Conservation (phyloP, 2,113 vertebrate species). For the Pterocles orientalis region DNA sequence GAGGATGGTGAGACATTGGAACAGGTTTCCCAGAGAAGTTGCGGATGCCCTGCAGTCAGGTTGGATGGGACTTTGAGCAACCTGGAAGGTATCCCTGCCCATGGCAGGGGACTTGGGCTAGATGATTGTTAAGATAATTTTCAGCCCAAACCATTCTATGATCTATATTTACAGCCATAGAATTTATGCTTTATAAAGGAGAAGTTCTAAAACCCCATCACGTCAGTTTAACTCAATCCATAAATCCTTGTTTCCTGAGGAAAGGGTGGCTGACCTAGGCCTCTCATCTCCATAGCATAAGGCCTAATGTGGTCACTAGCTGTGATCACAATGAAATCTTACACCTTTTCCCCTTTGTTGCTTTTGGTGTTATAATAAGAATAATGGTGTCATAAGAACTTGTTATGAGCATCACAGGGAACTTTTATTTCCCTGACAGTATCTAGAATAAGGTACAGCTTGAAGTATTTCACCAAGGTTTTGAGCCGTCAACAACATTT, state of each 20-base stretch:
- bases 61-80: neutral
- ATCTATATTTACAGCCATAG: neutral
- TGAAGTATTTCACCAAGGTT: neutral
- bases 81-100: neutral
- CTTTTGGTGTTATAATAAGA: too few relatives aligned
- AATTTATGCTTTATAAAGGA: neutral
- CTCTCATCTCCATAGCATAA: neutral
- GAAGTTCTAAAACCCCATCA: neutral
- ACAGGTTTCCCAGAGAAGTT: neutral
- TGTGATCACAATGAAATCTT: neutral
- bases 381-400: too few relatives aligned
- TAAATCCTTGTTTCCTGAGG: neutral
- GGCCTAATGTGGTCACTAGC: neutral
- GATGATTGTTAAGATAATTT: neutral
- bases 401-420: neutral
- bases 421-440: neutral
- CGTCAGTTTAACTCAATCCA: neutral
- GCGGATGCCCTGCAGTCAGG: neutral
- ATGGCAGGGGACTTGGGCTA: accelerated
- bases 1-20: neutral
- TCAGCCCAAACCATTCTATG: neutral
- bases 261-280: neutral
- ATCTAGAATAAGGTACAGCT: neutral
- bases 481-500: neutral
- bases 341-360: neutral